A percentile compares a stretch with the other conserved stretches of the same genome.
Evolutionary conservation across 1,140 invertebrate genomes (phyloP).

Genomic region (Solenopsis fugax): DNA sequence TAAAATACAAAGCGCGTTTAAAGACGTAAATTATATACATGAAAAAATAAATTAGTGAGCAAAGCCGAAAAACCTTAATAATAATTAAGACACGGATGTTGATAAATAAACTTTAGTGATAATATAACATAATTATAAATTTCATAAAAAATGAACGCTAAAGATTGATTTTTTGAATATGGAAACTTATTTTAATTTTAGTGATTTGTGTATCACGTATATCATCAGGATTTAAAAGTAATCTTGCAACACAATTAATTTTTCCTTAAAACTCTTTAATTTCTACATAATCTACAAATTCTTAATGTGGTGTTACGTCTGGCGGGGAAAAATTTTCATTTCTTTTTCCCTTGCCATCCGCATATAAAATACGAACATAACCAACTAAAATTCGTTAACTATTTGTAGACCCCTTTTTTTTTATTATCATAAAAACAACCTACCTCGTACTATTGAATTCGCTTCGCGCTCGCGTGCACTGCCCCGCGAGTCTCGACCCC

Average conservation of each 20-base stretch:
- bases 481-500: too few species aligned
- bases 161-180: neutral
- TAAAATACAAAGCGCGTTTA: slow-evolving; percentile 1
- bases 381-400: too few species aligned
- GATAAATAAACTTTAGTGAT: neutral
- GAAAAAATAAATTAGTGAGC: neutral
- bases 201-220: neutral
- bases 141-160: neutral
- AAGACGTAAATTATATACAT: neutral
- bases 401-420: too few species aligned
- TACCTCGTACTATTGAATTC: too few species aligned
- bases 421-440: too few species aligned
- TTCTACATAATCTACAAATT: too few species aligned
- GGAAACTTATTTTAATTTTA: neutral
- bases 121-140: neutral
- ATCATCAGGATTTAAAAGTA: neutral
- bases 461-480: too few species aligned
- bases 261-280: too few species aligned
- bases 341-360: too few species aligned
- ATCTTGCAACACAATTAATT: neutral
- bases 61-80: neutral
- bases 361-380: too few species aligned
- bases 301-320: too few species aligned
- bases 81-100: neutral
- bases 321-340: too few species aligned